Evolutionary conservation across 2,113 vertebrate species (phyloP).

Genomic region (Ia io): DNA sequence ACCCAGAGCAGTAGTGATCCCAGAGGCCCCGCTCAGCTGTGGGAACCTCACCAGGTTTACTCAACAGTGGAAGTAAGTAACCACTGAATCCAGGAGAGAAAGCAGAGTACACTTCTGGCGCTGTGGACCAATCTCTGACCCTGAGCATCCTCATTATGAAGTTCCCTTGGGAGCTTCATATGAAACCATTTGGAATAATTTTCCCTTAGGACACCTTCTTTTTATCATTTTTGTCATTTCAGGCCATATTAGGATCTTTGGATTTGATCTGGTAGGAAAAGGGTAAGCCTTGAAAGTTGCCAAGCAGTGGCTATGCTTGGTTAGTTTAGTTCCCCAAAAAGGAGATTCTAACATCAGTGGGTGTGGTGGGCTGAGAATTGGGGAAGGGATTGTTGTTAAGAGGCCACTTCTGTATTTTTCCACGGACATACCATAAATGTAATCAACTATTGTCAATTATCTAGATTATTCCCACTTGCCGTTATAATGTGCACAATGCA

Average conservation of each 20-base stretch:
- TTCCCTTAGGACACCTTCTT: background rate
- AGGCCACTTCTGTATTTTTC: background rate
- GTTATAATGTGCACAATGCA: background rate
- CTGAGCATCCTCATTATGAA: background rate
- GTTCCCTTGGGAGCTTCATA: background rate
- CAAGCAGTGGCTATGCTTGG: background rate
- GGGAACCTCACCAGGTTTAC: background rate
- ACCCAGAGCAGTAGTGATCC: background rate
- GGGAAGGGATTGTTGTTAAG: background rate
- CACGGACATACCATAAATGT: background rate
- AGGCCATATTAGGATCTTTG: background rate
- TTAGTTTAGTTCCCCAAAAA: background rate
- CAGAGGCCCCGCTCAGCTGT: background rate
- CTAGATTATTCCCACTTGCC: background rate
- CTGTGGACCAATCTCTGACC: background rate
- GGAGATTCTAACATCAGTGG: background rate
- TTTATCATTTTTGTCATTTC: background rate
- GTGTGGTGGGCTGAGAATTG: background rate
- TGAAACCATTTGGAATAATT: background rate
- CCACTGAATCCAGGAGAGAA: background rate
- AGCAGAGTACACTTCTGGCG: background rate
- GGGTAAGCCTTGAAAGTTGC: background rate
- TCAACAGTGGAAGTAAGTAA: background rate
- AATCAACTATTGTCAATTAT: background rate
- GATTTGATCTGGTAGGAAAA: background rate